Conservation (phyloP, 2,113 vertebrate species). For the Micronycteris hirsuta region DNA sequence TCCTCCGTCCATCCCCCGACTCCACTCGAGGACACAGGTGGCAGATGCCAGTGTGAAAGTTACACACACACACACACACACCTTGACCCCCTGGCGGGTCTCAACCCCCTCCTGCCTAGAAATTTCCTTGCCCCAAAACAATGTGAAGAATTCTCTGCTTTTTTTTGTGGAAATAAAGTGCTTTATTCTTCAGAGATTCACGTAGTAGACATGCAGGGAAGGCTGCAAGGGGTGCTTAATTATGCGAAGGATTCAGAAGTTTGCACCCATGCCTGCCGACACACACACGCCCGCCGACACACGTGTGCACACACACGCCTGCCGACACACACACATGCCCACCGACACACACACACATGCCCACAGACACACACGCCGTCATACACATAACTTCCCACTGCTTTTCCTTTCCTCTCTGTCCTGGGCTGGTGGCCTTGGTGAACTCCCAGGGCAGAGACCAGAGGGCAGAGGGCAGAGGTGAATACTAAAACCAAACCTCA, state of each 20-base stretch:
- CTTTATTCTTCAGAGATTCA: neutral
- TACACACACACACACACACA: no score
- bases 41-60: neutral
- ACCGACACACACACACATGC: neutral
- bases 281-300: neutral
- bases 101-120: neutral
- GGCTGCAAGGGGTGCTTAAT: neutral
- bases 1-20: constrained; percentile 57
- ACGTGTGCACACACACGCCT: no score
- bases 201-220: neutral
- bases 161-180: neutral
- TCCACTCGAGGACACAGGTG: neutral
- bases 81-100: neutral
- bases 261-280: accelerated
- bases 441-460: no score
- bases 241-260: neutral
- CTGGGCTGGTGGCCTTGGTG: no score
- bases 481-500: accelerated
- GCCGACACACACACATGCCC: neutral
- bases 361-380: neutral
- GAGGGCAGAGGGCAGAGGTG: neutral
- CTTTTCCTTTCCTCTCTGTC: neutral
- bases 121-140: neutral
- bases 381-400: no score
- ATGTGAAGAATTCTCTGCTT: neutral